Evolutionary conservation across 53 echinoderm and acorn worm genomes (phyloP).

Genomic region (Patiria pectinifera): DNA sequence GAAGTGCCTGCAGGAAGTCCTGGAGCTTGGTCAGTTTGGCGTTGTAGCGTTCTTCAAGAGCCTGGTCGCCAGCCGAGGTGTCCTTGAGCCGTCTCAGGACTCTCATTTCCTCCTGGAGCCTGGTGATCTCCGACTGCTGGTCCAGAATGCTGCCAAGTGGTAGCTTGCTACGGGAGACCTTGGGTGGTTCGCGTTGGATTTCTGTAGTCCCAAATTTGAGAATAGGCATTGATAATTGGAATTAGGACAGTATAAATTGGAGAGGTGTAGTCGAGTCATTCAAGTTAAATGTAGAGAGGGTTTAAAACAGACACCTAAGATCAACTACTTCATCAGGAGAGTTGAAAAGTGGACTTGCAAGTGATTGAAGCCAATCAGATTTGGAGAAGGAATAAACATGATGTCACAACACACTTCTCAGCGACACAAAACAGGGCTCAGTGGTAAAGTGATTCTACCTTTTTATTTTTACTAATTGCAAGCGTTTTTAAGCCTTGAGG

Average conservation of each 20-base stretch:
- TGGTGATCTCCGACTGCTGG: conserved; percentile 58
- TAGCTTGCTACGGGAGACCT: conserved; percentile 42
- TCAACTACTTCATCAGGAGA: too few species aligned
- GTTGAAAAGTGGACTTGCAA: too few species aligned
- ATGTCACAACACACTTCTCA: background rate
- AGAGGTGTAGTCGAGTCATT: background rate
- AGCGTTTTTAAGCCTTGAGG: background rate
- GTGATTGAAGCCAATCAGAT: too few species aligned
- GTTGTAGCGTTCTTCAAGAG: conserved; percentile 47
- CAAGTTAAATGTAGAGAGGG: background rate
- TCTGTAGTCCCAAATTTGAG: background rate
- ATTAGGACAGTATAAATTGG: background rate
- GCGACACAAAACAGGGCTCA: background rate
- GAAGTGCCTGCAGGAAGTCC: conserved; percentile 51
- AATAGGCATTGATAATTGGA: background rate
- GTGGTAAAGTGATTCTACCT: too few species aligned
- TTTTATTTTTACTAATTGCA: too few species aligned
- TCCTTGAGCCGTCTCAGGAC: conserved; percentile 30
- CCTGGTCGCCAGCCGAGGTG: background rate
- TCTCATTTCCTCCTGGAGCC: conserved; percentile 51
- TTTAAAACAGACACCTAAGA: too few species aligned
- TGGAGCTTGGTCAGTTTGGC: conserved; percentile 65
- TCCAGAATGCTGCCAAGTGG: conserved; percentile 45
- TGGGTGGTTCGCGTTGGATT: conserved; percentile 38
- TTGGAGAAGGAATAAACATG: too few species aligned